Base-by-base conservation (phyloP, 2,797 vertebrate genomes). In the Smutsia gigantea region DNA sequence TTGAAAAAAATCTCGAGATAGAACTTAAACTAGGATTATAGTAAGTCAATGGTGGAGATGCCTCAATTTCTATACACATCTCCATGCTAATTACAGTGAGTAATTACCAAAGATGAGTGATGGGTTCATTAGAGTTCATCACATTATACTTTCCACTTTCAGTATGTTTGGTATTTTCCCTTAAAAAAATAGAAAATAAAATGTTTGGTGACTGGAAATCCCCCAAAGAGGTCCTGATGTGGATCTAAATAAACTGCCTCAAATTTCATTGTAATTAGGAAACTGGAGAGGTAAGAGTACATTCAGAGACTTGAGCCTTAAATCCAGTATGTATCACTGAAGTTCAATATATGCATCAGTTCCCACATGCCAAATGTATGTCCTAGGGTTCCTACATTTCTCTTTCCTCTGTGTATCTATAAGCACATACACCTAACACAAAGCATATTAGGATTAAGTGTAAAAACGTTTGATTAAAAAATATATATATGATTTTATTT, bases 151-250 rank as follows among this genome's bases (percentile, higher is more conserved):
- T 85, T 78, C 37, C 74, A 93, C 64, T 82, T 21, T 69, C 11
- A 83, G 27, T 90, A 69, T 90, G 39, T 15, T 1, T 90, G 66
- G 88, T 93, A 87, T 63, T 37, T 87, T 84, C 53, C 53, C 71
- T n/a, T 49, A 93, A 93, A 92, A 90, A 96, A 87, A 39, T 72
- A 84, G 59, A 84, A 84, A 92, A 57, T 59, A 25, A 69, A 90
- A 81, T 29, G 87, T 83, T 37, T 92, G 11, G 37, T 78, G 31
- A 77, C 68, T 89, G 51, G 34, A 78, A 93, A 78, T 82, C 27
- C n/a, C 31, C 34, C 63, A 64, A 39, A 64, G 27, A 82, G 37
- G 66, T 29, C 39, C 27, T 88, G 61, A 72, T 49, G 2, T 64
- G 10, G 18, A 95, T 87, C 29, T 61, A 96, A 92, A 77, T 31